A percentile compares a stretch with the other conserved stretches of the same genome.
phyloP scores from a whole-genome alignment of 2,113 vertebrate genomes.

The Ceuthmochares aereus region DNA sequence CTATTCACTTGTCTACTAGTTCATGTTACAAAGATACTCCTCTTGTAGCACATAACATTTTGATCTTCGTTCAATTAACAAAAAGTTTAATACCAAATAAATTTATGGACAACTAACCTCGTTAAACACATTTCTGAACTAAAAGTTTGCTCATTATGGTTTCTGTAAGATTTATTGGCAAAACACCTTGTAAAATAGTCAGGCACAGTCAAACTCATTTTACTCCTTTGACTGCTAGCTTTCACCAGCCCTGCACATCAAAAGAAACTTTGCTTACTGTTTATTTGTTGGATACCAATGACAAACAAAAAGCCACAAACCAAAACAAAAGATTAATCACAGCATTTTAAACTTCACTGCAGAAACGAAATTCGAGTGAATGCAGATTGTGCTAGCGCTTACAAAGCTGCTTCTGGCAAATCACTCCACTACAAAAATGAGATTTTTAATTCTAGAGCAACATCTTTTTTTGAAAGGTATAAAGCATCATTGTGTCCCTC shows the following conservation, averaged over 20 bases:
- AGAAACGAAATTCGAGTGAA: background rate
- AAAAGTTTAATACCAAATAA: background rate
- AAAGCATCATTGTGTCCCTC: background rate
- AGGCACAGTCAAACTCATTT: background rate
- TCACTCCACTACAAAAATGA: background rate
- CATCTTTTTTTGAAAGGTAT: background rate
- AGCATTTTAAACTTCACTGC: background rate
- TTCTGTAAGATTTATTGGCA: background rate
- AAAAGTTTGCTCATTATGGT: background rate
- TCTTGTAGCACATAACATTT: slow-evolving; percentile 12
- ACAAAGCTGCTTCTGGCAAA: background rate
- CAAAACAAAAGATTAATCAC: background rate
- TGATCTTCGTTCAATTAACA: background rate
- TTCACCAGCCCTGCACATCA: background rate
- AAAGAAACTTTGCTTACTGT: background rate
- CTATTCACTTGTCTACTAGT: slow-evolving; percentile 35
- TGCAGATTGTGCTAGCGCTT: background rate
- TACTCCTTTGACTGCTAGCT: background rate
- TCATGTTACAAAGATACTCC: slow-evolving; percentile 65
- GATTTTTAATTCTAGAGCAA: background rate
- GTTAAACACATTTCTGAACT: background rate
- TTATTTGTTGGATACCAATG: background rate
- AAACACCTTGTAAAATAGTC: background rate
- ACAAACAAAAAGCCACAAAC: background rate
- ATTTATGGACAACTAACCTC: background rate